Evolutionary conservation across 2,888 invertebrate species (phyloP).

Genomic region (Celastrina argiolus): DNA sequence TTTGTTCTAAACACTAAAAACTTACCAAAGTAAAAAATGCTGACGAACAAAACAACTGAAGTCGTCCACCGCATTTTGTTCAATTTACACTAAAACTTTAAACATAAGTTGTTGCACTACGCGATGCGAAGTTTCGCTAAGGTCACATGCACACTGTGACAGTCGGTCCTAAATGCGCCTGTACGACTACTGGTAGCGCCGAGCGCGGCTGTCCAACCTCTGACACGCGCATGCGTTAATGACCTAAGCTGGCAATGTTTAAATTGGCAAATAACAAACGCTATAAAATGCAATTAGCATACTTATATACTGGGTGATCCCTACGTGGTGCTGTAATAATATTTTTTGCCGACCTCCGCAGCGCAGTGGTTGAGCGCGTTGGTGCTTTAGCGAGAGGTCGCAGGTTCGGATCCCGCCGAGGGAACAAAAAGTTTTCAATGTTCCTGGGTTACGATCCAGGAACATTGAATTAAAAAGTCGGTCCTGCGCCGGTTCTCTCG

Average conservation of each 20-base stretch:
- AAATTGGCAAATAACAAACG: slow-evolving; percentile 32
- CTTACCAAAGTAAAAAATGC: slow-evolving; percentile 54
- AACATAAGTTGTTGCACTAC: slow-evolving; percentile 5
- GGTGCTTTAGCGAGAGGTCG: too few relatives aligned
- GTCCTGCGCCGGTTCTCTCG: too few relatives aligned
- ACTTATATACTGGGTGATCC: neutral
- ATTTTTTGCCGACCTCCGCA: too few relatives aligned
- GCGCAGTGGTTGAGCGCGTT: too few relatives aligned
- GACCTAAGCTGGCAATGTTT: slow-evolving; percentile 35
- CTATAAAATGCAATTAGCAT: slow-evolving; percentile 11
- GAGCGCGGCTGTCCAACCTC: slow-evolving; percentile 44
- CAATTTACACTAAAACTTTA: slow-evolving; percentile 41
- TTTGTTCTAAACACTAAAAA: slow-evolving; percentile 26
- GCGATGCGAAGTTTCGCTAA: slow-evolving; percentile 46
- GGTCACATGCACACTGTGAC: slow-evolving; percentile 41
- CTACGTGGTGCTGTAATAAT: neutral
- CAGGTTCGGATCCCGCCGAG: too few relatives aligned
- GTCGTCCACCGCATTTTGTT: slow-evolving; percentile 57
- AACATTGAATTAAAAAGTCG: too few relatives aligned
- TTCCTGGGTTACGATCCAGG: too few relatives aligned
- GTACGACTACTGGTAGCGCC: slow-evolving; percentile 48
- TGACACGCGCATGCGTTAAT: slow-evolving; percentile 58
- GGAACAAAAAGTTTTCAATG: too few relatives aligned
- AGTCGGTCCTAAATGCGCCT: slow-evolving; percentile 43
- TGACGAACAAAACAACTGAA: slow-evolving; percentile 43